These are phyloP conservation scores for Halictus ligatus DNA, from an alignment of 2,888 invertebrate species.

Conservation along the genomic window DNA sequence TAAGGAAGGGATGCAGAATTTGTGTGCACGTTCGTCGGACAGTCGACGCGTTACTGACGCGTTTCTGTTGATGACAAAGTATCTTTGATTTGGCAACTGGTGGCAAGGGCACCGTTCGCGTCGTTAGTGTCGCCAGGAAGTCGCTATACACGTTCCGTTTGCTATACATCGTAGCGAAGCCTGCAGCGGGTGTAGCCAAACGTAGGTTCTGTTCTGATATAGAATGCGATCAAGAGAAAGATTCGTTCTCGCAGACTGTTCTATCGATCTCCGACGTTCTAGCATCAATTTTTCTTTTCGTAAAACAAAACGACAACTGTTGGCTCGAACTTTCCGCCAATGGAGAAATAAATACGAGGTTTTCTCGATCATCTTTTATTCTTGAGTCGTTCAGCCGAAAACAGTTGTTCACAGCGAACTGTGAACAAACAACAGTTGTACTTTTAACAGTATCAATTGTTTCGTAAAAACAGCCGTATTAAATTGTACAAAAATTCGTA, in stretches of 20 bases:
- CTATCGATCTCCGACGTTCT: neutral
- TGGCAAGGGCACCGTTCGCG: neutral
- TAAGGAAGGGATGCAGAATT: neutral
- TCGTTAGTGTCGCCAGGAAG: neutral
- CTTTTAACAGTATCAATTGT: too few species aligned
- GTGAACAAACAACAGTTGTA: too few species aligned
- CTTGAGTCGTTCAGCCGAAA: neutral
- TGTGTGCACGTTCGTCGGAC: neutral
- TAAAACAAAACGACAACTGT: neutral
- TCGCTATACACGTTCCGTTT: neutral
- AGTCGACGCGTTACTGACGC: neutral
- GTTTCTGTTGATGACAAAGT: neutral
- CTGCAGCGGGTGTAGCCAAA: neutral
- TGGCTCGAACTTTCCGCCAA: neutral
- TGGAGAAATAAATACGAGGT: neutral
- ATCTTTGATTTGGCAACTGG: neutral
- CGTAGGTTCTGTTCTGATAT: neutral
- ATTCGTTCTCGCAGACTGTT: neutral
- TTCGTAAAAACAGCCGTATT: neutral
- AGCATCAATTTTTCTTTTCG: neutral
- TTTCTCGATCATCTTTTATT: neutral
- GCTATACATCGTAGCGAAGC: neutral
- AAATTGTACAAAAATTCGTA: neutral
- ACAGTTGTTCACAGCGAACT: too few species aligned
- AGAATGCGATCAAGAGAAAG: neutral